Evolutionary conservation across 2,113 vertebrate species (phyloP).

Genomic region (Oreochromis niloticus): DNA sequence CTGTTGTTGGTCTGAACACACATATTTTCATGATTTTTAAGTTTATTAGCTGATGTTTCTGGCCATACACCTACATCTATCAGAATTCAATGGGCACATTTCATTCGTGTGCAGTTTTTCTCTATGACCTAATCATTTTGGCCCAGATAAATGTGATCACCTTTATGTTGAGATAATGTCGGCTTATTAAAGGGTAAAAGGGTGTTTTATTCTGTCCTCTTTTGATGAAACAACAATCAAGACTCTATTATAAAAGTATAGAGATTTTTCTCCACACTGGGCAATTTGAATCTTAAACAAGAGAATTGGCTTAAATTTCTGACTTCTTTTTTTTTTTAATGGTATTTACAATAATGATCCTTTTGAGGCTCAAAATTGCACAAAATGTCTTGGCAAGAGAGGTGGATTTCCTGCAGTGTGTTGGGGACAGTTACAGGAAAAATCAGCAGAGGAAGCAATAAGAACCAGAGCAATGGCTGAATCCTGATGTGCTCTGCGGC

Average conservation of each 20-base stretch:
- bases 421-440: not conserved
- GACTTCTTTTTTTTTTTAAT: not conserved
- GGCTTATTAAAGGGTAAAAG: not conserved
- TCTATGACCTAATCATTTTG: not conserved
- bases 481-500: conserved; percentile 11
- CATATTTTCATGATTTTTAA: not conserved
- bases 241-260: not conserved
- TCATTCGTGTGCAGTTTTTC: not conserved
- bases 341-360: not conserved
- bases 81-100: not conserved
- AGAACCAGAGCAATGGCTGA: not conserved
- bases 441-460: not conserved
- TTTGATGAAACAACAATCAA: not conserved
- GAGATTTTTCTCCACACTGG: not conserved
- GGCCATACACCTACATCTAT: not conserved
- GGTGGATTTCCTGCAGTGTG: not conserved
- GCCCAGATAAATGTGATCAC: not conserved
- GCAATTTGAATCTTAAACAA: not conserved
- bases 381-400: not conserved
- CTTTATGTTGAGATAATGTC: not conserved
- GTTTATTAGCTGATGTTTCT: not conserved
- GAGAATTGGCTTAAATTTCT: not conserved
- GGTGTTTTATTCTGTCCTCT: not conserved
- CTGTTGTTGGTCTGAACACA: not conserved
- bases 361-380: not conserved